Conservation (phyloP, 2,113 vertebrate genomes). For the Brachyistius frenatus region DNA sequence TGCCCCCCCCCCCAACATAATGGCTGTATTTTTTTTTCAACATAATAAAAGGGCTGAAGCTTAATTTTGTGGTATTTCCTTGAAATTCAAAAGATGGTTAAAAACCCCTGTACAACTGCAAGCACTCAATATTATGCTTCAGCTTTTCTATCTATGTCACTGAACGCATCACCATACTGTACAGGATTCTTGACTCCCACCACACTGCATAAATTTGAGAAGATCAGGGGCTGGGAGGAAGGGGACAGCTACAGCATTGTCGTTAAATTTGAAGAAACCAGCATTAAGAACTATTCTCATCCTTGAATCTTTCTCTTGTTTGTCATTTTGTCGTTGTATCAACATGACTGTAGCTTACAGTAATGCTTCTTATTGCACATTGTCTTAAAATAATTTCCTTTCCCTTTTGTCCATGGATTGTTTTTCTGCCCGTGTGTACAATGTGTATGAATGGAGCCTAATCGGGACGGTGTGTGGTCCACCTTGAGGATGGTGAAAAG, state of each 20-base stretch:
- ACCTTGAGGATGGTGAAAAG: constrained; percentile 10
- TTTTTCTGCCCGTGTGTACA: not conserved
- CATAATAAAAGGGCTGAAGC: not conserved
- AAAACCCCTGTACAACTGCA: not conserved
- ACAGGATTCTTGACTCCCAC: not conserved
- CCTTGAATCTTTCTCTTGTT: not conserved
- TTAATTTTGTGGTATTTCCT: not conserved
- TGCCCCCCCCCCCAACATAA: too few relatives aligned
- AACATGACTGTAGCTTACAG: not conserved
- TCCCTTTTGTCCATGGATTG: too few relatives aligned
- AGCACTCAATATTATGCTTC: not conserved
- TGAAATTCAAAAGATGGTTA: not conserved
- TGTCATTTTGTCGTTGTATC: not conserved
- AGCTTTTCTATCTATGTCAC: not conserved
- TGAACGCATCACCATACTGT: not conserved
- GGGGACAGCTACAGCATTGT: not conserved
- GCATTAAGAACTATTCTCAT: not conserved
- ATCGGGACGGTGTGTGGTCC: not conserved
- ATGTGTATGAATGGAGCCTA: not conserved
- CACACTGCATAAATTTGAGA: not conserved
- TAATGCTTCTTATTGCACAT: not conserved
- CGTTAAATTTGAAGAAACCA: not conserved
- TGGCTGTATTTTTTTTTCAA: not conserved
- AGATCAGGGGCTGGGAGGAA: not conserved
- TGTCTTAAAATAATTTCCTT: not conserved